These are phyloP conservation scores for Brachyptera risi DNA, from an alignment of 2,888 invertebrate species.

Conservation along the genomic window DNA sequence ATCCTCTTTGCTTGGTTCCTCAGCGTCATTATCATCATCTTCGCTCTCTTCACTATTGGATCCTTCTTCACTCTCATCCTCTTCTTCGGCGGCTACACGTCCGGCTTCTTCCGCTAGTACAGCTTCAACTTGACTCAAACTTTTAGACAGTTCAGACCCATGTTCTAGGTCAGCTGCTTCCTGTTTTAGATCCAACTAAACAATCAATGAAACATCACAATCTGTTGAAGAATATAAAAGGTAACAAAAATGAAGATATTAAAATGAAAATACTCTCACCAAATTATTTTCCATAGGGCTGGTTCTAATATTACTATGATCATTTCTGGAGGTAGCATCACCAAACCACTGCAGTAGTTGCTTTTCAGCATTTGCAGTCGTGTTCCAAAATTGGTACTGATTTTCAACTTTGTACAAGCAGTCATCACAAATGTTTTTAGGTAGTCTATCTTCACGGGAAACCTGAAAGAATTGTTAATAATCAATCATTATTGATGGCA, in stretches of 20 bases:
- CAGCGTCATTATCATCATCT: conserved; percentile 26
- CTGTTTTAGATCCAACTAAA: conserved; percentile 29
- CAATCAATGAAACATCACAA: too few species aligned
- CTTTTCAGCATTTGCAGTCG: conserved; percentile 61
- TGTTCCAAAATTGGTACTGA: conserved; percentile 68
- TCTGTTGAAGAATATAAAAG: too few species aligned
- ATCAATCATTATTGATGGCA: too few species aligned
- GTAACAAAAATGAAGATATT: too few species aligned
- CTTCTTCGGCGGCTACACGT: conserved; percentile 21
- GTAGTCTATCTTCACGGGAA: conserved; percentile 60
- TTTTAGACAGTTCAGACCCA: conserved; percentile 27
- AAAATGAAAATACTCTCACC: too few species aligned
- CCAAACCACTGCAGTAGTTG: conserved; percentile 49
- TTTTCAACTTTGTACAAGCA: conserved; percentile 68
- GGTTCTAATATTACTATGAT: too few species aligned
- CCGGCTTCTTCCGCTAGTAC: conserved; percentile 22
- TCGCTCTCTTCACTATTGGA: conserved; percentile 29
- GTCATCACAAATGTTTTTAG: conserved; percentile 66
- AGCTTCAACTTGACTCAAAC: conserved; percentile 28
- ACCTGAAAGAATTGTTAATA: too few species aligned
- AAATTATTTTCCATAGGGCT: too few species aligned
- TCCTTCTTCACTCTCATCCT: conserved; percentile 21
- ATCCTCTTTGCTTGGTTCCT: conserved; percentile 27
- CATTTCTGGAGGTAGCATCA: neutral
- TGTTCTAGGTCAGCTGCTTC: conserved; percentile 28